Evolutionary conservation across 2,888 invertebrate species (phyloP).

Genomic region (Drosophila atripex): DNA sequence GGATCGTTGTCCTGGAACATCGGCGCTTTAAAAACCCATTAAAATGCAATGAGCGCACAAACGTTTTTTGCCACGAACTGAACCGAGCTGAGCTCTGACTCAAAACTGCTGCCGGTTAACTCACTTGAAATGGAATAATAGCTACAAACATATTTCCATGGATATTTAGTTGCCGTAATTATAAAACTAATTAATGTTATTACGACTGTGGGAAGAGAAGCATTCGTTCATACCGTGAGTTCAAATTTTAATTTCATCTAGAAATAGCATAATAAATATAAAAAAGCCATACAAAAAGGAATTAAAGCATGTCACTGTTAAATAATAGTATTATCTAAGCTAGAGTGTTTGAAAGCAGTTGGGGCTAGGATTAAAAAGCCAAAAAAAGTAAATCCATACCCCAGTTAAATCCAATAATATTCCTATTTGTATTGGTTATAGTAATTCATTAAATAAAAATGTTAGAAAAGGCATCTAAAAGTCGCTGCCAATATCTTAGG

Average conservation of each 20-base stretch:
- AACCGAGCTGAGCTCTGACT: constrained; percentile 35
- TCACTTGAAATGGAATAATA: constrained; percentile 9
- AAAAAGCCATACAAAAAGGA: neutral
- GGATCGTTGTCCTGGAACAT: constrained; percentile 29
- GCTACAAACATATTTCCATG: constrained; percentile 2
- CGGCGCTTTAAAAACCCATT: constrained; percentile 54
- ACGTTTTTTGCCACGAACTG: constrained; percentile 51
- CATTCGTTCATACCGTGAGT: neutral
- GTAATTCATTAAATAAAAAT: no score
- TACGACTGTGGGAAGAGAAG: neutral
- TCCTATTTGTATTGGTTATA: no score
- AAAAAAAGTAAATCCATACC: no score
- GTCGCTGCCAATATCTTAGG: neutral
- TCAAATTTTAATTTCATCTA: neutral
- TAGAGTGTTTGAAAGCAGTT: neutral
- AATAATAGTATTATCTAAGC: neutral
- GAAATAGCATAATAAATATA: neutral
- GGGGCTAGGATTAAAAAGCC: no score
- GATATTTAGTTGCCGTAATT: constrained; percentile 13
- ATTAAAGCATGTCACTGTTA: neutral
- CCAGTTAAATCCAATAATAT: no score
- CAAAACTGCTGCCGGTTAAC: constrained; percentile 27
- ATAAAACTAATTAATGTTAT: constrained; percentile 8
- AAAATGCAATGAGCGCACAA: constrained; percentile 66
- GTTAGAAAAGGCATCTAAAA: neutral